These are phyloP conservation scores for Saxidomus purpurata DNA, from an alignment of 1,140 invertebrate genomes.

Conservation along the genomic window DNA sequence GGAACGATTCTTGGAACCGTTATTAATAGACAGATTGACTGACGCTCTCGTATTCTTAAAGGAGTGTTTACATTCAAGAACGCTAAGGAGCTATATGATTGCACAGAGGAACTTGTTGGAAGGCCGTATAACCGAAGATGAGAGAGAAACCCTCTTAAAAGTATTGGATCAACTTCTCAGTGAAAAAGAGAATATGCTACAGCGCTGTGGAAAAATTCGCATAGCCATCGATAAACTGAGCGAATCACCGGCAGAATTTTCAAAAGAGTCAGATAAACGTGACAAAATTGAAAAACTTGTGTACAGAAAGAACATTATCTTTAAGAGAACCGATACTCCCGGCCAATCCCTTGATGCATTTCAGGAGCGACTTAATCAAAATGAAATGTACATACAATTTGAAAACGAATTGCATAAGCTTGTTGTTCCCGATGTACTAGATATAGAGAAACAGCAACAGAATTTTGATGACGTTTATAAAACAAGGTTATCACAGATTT, in stretches of 20 bases:
- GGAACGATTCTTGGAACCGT: not conserved
- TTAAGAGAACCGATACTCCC: not conserved
- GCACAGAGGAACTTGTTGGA: not conserved
- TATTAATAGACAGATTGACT: not conserved
- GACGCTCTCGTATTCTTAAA: not conserved
- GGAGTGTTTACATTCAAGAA: not conserved
- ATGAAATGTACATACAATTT: not conserved
- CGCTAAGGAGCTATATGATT: not conserved
- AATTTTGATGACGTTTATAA: no score
- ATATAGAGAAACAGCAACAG: not conserved
- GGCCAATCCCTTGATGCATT: not conserved
- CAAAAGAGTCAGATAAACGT: not conserved
- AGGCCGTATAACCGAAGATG: not conserved
- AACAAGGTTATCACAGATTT: no score
- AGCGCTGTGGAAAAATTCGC: not conserved
- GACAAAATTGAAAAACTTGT: constrained; percentile 41
- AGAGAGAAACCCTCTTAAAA: not conserved
- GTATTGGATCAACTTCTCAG: not conserved
- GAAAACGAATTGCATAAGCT: not conserved
- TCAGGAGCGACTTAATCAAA: not conserved
- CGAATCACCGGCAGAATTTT: not conserved
- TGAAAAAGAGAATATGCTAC: not conserved
- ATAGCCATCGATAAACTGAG: not conserved
- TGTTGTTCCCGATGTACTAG: not conserved
- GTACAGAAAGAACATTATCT: not conserved